Base-by-base conservation (phyloP, 2,888 invertebrate species). In the Brachyptera putata region DNA sequence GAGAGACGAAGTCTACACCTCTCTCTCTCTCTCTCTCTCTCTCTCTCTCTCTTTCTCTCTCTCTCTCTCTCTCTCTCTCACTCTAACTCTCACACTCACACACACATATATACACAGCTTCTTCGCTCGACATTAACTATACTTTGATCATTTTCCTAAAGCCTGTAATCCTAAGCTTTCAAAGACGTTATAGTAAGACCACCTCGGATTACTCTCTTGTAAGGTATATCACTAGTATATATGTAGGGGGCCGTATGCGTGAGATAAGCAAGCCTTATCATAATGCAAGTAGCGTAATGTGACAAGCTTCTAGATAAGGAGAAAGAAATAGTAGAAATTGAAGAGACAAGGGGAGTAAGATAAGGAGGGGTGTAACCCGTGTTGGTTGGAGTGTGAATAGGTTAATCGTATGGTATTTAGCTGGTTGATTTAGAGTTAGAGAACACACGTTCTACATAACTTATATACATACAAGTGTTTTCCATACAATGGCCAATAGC, bases 61-160 rank as follows among this genome's bases (percentile, higher is more conserved):
- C n/a, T n/a, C n/a, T n/a, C n/a, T n/a, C n/a, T n/a, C n/a, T n/a
- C n/a, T n/a, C n/a, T n/a, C n/a, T n/a, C n/a, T n/a, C n/a, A n/a
- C n/a, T n/a, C n/a, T n/a, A n/a, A n/a, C n/a, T n/a, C n/a, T n/a
- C n/a, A n/a, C n/a, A n/a, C n/a, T n/a, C n/a, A n/a, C n/a, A n/a
- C n/a, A n/a, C n/a, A n/a, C n/a, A n/a, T n/a, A n/a, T n/a, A n/a
- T n/a, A n/a, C n/a, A n/a, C n/a, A n/a, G n/a, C n/a, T n/a, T n/a
- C n/a, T n/a, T n/a, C 30, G 34, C 34, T 53, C 36, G 18, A 34
- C 53, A 53, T 53, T 53, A 46, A 7, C 5, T 43, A 43, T 53
- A 53, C 53, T 53, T 53, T 53, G 53, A 53, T 53, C 53, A 53
- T 53, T 53, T 53, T 53, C 53, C 34, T 53, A 30, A 36, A 25